Conservation (phyloP, 2,888 invertebrate genomes). For the Archips crataeganus region DNA sequence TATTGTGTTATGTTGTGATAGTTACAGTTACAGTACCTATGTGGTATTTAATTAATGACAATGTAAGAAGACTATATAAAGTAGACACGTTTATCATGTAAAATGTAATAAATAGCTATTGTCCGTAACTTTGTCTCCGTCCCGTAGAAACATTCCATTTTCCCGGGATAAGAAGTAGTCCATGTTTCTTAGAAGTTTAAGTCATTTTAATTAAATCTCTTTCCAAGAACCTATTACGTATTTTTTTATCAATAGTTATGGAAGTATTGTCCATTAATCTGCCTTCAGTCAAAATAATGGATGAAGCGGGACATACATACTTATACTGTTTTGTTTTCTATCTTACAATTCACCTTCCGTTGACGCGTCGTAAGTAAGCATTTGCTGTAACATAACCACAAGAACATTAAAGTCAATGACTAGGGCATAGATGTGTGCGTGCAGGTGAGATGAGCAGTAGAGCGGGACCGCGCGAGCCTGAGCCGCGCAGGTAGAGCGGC, state of each 20-base stretch:
- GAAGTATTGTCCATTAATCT: neutral
- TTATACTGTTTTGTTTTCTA: neutral
- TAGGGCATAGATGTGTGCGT: conserved; percentile 48
- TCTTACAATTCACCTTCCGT: conserved; percentile 20
- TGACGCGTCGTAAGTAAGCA: conserved; percentile 25
- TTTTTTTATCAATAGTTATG: neutral
- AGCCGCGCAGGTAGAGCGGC: conserved; percentile 65
- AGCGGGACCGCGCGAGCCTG: conserved; percentile 72
- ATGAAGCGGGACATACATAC: neutral
- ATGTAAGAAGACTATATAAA: too few relatives aligned
- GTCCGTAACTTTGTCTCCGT: too few relatives aligned
- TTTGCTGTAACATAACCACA: conserved; percentile 30
- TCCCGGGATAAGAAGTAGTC: too few relatives aligned
- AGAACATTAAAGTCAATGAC: conserved; percentile 40
- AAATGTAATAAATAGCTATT: too few relatives aligned
- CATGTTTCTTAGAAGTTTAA: too few relatives aligned
- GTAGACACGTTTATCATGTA: too few relatives aligned
- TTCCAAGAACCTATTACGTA: neutral
- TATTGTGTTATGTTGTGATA: too few relatives aligned
- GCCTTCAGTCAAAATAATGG: conserved; percentile 3
- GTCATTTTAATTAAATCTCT: neutral
- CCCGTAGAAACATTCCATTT: too few relatives aligned
- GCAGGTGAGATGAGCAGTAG: conserved; percentile 67
- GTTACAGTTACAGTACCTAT: too few relatives aligned
- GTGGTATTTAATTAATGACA: too few relatives aligned